These are phyloP conservation scores for Mus spretus DNA, from an alignment of 2,797 vertebrate species.

Conservation along the genomic window DNA sequence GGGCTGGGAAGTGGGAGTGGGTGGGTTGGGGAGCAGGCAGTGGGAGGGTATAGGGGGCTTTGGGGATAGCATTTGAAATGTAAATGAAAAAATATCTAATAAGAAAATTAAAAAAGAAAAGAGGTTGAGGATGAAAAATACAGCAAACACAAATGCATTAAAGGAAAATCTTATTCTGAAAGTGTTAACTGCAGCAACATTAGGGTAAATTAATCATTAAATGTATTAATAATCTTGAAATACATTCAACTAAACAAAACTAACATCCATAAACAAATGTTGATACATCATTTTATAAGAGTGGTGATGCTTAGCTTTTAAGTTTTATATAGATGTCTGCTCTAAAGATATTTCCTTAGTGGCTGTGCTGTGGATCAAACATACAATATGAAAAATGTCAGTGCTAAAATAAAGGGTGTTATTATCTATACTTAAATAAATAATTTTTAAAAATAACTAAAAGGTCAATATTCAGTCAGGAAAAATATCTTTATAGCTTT, in stretches of 20 bases:
- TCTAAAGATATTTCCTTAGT: not conserved
- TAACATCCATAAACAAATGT: not conserved
- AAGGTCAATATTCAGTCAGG: not conserved
- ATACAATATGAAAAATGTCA: not conserved
- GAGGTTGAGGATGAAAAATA: not conserved
- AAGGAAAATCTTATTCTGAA: not conserved
- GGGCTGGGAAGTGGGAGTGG: no score
- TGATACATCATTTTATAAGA: not conserved
- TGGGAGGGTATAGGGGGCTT: no score
- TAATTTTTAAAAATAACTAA: not conserved
- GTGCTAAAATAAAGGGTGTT: constrained; percentile 3
- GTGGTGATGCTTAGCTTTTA: not conserved
- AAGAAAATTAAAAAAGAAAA: not conserved
- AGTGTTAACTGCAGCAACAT: not conserved
- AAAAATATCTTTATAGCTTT: not conserved
- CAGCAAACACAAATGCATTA: not conserved
- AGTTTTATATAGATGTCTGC: not conserved
- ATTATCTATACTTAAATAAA: not conserved
- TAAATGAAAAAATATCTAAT: no score
- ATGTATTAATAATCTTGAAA: not conserved
- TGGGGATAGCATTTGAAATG: no score
- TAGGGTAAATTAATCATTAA: not conserved
- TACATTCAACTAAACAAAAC: not conserved
- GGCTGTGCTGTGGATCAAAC: not conserved
- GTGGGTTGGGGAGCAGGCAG: no score